Percentiles rank a stretch among this genome's conserved stretches.
Evolutionary conservation across 2,888 invertebrate genomes (phyloP).

Genomic region (Phymatocera aterrima): DNA sequence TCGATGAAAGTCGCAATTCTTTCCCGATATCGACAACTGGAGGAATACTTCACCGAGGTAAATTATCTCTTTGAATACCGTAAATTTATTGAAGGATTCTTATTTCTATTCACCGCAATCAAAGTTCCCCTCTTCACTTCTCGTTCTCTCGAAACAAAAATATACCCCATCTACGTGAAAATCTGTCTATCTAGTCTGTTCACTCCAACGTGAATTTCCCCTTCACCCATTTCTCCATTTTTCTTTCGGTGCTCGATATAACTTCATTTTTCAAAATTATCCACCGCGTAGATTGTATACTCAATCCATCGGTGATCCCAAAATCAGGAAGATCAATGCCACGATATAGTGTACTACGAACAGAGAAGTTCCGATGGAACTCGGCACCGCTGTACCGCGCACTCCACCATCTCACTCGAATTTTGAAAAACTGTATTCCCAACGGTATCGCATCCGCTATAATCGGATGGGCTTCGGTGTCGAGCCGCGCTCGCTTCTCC

Average conservation of each 20-base stretch:
- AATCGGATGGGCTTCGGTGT: constrained; percentile 31
- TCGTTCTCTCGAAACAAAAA: too few species aligned
- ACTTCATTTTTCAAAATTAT: too few species aligned
- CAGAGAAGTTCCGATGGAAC: background rate
- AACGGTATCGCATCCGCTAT: constrained; percentile 12
- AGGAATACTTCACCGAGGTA: background rate
- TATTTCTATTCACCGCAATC: too few species aligned
- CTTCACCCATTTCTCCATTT: too few species aligned
- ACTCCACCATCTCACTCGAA: constrained; percentile 10
- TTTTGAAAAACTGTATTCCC: constrained; percentile 32
- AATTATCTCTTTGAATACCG: background rate
- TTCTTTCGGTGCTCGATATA: too few species aligned
- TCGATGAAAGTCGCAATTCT: background rate
- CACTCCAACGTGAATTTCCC: too few species aligned
- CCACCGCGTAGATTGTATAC: too few species aligned
- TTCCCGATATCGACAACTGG: constrained; percentile 1
- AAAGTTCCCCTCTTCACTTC: too few species aligned
- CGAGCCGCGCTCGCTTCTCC: background rate
- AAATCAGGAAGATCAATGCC: background rate
- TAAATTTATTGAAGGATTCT: background rate
- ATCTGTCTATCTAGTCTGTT: too few species aligned
- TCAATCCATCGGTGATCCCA: too few species aligned
- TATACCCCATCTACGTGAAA: too few species aligned
- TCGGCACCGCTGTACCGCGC: too few species aligned
- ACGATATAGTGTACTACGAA: background rate